Evolutionary conservation across 2,797 vertebrate genomes (phyloP), one percentile per base, ranked within the genome.

Genomic region (Galaxias olidus): DNA sequence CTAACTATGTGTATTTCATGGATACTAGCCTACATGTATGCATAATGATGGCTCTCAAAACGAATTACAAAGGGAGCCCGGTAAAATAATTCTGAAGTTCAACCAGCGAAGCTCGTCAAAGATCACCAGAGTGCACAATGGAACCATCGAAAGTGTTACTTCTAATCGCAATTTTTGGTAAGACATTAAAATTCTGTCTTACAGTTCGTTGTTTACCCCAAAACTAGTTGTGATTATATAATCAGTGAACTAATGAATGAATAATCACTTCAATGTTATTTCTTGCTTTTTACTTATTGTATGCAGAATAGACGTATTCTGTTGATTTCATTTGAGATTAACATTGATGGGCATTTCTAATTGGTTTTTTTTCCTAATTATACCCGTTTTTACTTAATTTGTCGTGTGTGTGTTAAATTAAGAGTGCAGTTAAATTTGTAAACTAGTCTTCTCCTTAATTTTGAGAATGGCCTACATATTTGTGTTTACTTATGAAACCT

Each of bases 91-190:
- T 17, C 14, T 50, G 7, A 66, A 44, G 51, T 59, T 13, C n/a
- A 50, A 66, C 49, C 65, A 52, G 53, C 59, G n/a, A 74, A 69
- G 17, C 14, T 65, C 9, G 41, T 19, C 49, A 63, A 9, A 20
- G 0, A 8, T 52, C 52, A 2, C n/a, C 13, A 6, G 44, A 43
- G 58, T 43, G 57, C 69, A 55, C 61, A 15, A 88, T 88, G 87
- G 81, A 63, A 51, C 64, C 65, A 8, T 58, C 69, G 47, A 56
- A 63, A 17, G 11, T 69, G 0, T 69, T 83, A 63, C 61, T 88
- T 0, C 75, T 90, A 10, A 4, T 74, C n/a, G 75, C 68, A 59
- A 59, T 79, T 65, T 48, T 80, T 59, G 86, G 86, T 88, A 76
- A 87, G 85, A 74, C 19, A 4, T 20, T 15, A 45, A 14, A 3